Evolutionary conservation across 2,113 vertebrate genomes (phyloP), one percentile per base, ranked within the genome.

Genomic region (Leptodactylus fuscus): DNA sequence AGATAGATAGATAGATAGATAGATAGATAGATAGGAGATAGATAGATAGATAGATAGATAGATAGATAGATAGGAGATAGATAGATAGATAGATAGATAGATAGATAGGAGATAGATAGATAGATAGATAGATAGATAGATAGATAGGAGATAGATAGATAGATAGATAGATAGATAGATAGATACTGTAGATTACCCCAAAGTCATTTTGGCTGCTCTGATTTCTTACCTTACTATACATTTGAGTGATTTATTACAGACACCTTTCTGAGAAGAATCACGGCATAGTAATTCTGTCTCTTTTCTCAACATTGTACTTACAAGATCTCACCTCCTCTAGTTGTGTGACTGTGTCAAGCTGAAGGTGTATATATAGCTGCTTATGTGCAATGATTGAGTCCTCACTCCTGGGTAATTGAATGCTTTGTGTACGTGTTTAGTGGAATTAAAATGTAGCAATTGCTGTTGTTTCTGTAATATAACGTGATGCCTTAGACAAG

Each of bases 301-400:
- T 71, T 48, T 29, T 46, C 44, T 0, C 70, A 44, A 41, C 49
- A 11, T 16, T 73, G 78, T 71, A 87, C 44, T 70, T 76, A 71
- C 81, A 82, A 3, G 53, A 85, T 86, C 38, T 36, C 76, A 60
- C 74, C 82, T 91, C 44, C 87, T 81, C 60, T 82, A 83, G 48
- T 77, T 71, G 0, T 81, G 58, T 79, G 46, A 53, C 10, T 78
- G 75, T 55, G 49, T 79, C 34, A 41, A 58, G 76, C 76, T 9
- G 22, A n/a, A 24, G 70, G 15, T 44, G 10, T 51, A 44, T 75
- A 75, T 75, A 48, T 75, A 75, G 41, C n/a, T 27, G 44, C 71
- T 48, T 16, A 71, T 11, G 44, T 75, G 44, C 22, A 75, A 75
- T 75, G n/a, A 75, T 44, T 9, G 41, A 9, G 69, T 41, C n/a